Evolutionary conservation across 2,797 vertebrate species (phyloP).

Genomic region (Sebastes hubbsi): DNA sequence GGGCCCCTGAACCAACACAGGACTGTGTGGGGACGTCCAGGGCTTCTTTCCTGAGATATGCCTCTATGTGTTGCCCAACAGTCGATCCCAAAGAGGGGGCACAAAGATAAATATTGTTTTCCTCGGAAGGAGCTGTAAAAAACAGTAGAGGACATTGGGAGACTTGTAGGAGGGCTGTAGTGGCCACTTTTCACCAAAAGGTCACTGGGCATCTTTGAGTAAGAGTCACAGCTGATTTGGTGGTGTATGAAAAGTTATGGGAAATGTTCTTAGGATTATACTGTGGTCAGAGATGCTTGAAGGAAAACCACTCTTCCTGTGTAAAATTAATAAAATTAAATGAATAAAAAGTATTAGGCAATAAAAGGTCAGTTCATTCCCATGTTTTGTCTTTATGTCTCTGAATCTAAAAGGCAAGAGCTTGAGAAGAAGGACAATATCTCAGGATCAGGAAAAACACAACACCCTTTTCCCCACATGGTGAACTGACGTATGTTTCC

Average conservation of each 20-base stretch:
- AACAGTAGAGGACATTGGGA: background rate
- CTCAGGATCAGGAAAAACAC: background rate
- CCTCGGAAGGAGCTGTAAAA: background rate
- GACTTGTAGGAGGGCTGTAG: background rate
- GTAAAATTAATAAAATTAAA: background rate
- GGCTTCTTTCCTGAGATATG: background rate
- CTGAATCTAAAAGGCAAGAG: background rate
- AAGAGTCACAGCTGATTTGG: background rate
- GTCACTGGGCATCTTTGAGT: background rate
- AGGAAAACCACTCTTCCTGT: background rate
- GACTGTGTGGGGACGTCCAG: background rate
- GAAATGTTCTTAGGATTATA: background rate
- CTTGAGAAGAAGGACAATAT: background rate
- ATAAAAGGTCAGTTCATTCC: background rate
- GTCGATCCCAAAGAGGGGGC: background rate
- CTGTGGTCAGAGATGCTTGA: background rate
- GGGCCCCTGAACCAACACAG: slow-evolving; percentile 17
- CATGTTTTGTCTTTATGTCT: background rate
- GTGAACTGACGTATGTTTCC: too few relatives aligned
- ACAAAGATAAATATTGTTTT: slow-evolving; percentile 30
- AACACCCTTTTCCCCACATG: background rate
- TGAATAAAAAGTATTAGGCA: background rate
- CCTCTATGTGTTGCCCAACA: background rate
- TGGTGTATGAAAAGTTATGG: background rate
- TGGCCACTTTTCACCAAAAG: background rate